A percentile compares a stretch with the other conserved stretches of the same genome.
Evolutionary conservation across 2,888 invertebrate species (phyloP).

Genomic region (Pedicia rivosa): DNA sequence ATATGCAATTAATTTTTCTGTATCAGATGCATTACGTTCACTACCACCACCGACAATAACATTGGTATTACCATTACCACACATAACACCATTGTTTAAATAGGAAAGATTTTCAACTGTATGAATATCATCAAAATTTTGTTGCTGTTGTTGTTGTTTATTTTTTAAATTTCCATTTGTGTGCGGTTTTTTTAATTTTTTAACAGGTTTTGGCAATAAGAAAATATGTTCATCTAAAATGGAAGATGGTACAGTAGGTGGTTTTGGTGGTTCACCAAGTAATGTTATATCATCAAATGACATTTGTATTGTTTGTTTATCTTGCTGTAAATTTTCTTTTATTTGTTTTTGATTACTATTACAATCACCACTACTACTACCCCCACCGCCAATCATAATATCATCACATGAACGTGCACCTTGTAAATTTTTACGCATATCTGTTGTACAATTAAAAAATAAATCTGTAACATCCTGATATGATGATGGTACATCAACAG

Average conservation of each 20-base stretch:
- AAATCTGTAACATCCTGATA: constrained; percentile 30
- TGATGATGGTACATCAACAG: constrained; percentile 24
- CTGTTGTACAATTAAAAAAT: constrained; percentile 31
- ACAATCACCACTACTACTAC: constrained; percentile 38
- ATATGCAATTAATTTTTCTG: constrained; percentile 26
- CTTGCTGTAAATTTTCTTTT: constrained; percentile 9
- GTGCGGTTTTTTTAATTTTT: constrained; percentile 11
- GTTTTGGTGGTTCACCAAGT: constrained; percentile 20
- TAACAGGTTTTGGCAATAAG: constrained; percentile 12
- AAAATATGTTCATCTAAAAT: constrained; percentile 33
- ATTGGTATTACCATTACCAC: too few relatives aligned
- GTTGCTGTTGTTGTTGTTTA: constrained; percentile 11
- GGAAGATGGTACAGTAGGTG: constrained; percentile 7
- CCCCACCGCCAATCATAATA: constrained; percentile 23
- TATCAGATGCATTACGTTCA: too few relatives aligned
- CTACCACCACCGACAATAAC: constrained; percentile 28
- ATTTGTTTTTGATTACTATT: constrained; percentile 38
- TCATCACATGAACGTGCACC: constrained; percentile 39
- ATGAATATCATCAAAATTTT: constrained; percentile 6
- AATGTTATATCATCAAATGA: constrained; percentile 44
- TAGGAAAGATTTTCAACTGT: constrained; percentile 11
- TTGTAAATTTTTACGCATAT: constrained; percentile 16
- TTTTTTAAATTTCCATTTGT: constrained; percentile 9
- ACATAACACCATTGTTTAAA: too few relatives aligned
- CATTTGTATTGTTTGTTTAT: constrained; percentile 32